phyloP scores from a whole-genome alignment of 1,140 invertebrate genomes.

The Fopius arisanus region DNA sequence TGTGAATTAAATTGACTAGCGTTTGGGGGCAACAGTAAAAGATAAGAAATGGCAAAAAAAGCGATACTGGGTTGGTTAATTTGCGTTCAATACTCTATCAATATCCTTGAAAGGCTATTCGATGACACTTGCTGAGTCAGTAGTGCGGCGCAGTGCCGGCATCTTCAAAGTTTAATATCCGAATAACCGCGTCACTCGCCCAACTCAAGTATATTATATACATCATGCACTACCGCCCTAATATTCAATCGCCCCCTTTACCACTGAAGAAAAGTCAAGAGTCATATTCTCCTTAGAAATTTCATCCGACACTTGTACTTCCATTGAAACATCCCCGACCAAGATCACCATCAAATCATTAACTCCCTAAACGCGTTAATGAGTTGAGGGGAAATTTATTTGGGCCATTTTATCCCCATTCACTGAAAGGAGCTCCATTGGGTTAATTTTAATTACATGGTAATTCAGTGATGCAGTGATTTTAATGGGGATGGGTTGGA shows the following conservation, averaged over 20 bases:
- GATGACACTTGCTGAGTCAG: conserved; percentile 52
- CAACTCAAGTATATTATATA: conserved; percentile 31
- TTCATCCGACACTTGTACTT: background rate
- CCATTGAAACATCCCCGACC: background rate
- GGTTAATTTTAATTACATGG: conserved; percentile 60
- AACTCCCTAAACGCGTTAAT: background rate
- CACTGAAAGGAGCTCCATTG: conserved; percentile 15
- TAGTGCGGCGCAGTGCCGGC: conserved; percentile 33
- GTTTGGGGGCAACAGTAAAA: background rate
- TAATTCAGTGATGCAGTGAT: conserved; percentile 42
- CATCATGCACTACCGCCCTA: background rate
- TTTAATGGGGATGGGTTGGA: conserved; percentile 9
- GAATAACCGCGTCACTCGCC: conserved; percentile 39
- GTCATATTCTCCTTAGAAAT: conserved; percentile 1
- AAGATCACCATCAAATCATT: background rate
- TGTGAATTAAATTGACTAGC: too few species aligned
- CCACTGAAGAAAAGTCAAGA: conserved; percentile 4
- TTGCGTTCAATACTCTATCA: conserved; percentile 38
- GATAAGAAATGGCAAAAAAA: background rate
- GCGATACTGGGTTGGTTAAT: background rate
- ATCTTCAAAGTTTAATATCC: conserved; percentile 51
- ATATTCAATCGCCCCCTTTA: conserved; percentile 14
- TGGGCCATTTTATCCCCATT: background rate
- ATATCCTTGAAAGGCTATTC: conserved; percentile 41
- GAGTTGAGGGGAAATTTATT: background rate